Evolutionary conservation across 1,140 invertebrate species (phyloP).

Genomic region (Akabosia matsudoensis): DNA sequence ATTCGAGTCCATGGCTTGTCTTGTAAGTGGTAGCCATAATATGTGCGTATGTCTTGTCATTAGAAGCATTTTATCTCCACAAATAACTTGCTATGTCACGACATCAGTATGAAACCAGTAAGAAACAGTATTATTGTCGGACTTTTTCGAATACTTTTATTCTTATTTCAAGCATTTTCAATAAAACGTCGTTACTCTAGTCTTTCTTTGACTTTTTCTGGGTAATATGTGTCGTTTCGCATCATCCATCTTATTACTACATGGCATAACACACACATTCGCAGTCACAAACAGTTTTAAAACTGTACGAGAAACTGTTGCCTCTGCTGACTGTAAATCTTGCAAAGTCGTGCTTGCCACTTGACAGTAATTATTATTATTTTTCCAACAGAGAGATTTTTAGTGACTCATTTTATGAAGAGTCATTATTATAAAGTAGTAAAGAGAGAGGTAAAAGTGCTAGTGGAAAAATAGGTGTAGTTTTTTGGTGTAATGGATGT

Average conservation of each 20-base stretch:
- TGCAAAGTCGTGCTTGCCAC: not conserved
- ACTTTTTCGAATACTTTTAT: not conserved
- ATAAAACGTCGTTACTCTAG: not conserved
- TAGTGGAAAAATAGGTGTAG: not conserved
- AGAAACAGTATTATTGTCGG: no score
- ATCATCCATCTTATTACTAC: no score
- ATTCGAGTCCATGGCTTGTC: not conserved
- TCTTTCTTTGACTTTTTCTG: not conserved
- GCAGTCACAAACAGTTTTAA: no score
- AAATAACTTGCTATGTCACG: not conserved
- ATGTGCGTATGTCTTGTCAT: not conserved
- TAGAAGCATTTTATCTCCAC: not conserved
- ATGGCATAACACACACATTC: no score
- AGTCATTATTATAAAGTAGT: not conserved
- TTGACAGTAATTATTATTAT: constrained; percentile 1
- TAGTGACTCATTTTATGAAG: not conserved
- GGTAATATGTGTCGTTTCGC: no score
- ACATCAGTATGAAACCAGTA: not conserved
- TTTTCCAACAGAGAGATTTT: not conserved
- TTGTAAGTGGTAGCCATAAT: not conserved
- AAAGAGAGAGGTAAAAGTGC: not conserved
- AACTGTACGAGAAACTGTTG: not conserved
- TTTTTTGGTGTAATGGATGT: not conserved
- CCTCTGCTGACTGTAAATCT: constrained; percentile 5
- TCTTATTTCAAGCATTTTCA: not conserved